phyloP scores from a whole-genome alignment of 2,888 invertebrate species.

The Acleris emargana region DNA sequence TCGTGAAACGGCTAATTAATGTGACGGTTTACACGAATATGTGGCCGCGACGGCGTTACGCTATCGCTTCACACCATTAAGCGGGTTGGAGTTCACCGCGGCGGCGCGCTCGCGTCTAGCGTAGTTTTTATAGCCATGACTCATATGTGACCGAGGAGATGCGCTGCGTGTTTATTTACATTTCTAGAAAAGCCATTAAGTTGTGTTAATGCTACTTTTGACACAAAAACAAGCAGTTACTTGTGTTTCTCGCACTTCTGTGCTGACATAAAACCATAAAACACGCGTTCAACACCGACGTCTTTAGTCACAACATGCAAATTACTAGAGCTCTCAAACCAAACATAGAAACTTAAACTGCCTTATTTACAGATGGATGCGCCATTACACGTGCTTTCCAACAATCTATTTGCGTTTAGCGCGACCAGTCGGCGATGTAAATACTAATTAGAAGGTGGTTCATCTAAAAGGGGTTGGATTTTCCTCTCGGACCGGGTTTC shows the following conservation, averaged over 20 bases:
- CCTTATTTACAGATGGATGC: constrained; percentile 24
- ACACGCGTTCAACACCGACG: background rate
- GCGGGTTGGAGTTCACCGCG: constrained; percentile 38
- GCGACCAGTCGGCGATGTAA: constrained; percentile 46
- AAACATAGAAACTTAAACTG: constrained; percentile 22
- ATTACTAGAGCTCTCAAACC: constrained; percentile 6
- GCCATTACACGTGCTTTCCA: constrained; percentile 35
- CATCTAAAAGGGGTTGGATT: constrained; percentile 70
- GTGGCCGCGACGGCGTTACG: constrained; percentile 36
- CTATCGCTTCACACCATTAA: constrained; percentile 62
- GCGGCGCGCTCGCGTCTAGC: constrained; percentile 46
- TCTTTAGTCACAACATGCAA: constrained; percentile 10
- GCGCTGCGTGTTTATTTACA: constrained; percentile 22
- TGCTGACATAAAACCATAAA: background rate
- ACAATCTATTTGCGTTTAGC: constrained; percentile 32
- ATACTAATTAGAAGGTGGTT: constrained; percentile 49
- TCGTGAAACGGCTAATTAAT: constrained; percentile 63
- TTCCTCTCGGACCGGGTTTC: constrained; percentile 79
- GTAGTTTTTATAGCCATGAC: constrained; percentile 35
- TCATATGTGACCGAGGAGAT: constrained; percentile 28
- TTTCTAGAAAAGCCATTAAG: background rate
- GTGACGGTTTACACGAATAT: constrained; percentile 52
- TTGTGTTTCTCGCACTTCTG: too few species aligned
- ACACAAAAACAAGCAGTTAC: too few species aligned
- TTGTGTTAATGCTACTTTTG: too few species aligned